Percentiles rank a stretch among this genome's conserved stretches.
These are phyloP conservation scores for Hyalella azteca DNA, from an alignment of 2,888 invertebrate species.

Conservation along the genomic window DNA sequence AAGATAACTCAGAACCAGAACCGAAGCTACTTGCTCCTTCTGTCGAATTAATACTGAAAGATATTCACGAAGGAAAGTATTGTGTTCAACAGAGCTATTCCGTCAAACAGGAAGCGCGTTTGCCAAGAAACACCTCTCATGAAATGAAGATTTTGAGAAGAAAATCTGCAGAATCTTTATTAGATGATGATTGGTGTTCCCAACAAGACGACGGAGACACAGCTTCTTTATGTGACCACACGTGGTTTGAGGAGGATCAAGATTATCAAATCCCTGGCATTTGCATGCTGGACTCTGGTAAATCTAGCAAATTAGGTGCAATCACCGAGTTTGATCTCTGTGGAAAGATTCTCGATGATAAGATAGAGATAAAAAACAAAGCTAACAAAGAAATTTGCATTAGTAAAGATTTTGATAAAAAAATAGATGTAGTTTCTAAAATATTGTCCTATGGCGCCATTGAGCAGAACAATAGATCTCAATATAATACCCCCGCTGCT, in stretches of 20 bases:
- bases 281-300: too few species aligned
- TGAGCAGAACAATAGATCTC: too few species aligned
- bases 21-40: not conserved
- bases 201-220: not conserved
- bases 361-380: too few species aligned
- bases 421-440: too few species aligned
- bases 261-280: not conserved
- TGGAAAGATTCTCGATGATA: too few species aligned
- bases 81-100: not conserved
- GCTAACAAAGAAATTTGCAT: too few species aligned
- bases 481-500: too few species aligned
- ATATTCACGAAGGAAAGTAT: not conserved
- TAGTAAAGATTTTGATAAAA: too few species aligned
- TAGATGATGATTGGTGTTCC: not conserved
- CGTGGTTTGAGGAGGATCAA: not conserved
- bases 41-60: not conserved
- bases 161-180: not conserved
- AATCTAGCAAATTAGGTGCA: too few species aligned
- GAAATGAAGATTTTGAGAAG: not conserved
- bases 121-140: not conserved
- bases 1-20: not conserved
- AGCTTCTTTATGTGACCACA: not conserved
- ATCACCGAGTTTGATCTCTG: too few species aligned
- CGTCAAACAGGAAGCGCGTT: not conserved
- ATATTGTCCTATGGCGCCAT: too few species aligned